Evolutionary conservation across 1,140 invertebrate genomes (phyloP).

Genomic region (Portunus trituberculatus): DNA sequence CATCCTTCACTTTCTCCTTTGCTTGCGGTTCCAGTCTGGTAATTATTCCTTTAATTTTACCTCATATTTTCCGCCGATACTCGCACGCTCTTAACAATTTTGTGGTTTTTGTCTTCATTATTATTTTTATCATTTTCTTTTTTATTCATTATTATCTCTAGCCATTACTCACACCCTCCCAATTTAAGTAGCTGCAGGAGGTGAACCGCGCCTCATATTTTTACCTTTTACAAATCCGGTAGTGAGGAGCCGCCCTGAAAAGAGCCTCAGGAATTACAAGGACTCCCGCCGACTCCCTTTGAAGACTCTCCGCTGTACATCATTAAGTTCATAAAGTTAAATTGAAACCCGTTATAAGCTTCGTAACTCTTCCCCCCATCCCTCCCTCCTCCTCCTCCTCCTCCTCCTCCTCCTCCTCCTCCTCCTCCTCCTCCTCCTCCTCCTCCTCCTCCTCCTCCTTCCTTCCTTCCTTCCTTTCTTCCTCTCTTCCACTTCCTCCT

Average conservation of each 20-base stretch:
- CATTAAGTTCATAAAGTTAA: slow-evolving; percentile 16
- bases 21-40: no score
- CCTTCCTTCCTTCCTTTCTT: neutral
- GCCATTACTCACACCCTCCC: neutral
- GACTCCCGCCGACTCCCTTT: neutral
- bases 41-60: no score
- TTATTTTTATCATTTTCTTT: neutral
- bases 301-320: neutral
- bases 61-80: neutral
- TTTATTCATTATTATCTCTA: neutral
- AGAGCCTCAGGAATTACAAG: neutral
- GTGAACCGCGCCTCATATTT: neutral
- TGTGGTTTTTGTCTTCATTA: neutral
- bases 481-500: neutral
- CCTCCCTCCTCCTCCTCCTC: neutral
- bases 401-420: neutral
- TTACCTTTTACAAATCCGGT: slow-evolving; percentile 4
- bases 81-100: neutral
- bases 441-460: neutral
- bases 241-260: neutral
- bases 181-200: neutral
- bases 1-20: no score
- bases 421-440: neutral
- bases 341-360: neutral
- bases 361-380: neutral